Percentiles rank a stretch among this genome's conserved stretches.
Evolutionary conservation across 2,797 vertebrate species (phyloP).

Genomic region (Lacerta bilineata): DNA sequence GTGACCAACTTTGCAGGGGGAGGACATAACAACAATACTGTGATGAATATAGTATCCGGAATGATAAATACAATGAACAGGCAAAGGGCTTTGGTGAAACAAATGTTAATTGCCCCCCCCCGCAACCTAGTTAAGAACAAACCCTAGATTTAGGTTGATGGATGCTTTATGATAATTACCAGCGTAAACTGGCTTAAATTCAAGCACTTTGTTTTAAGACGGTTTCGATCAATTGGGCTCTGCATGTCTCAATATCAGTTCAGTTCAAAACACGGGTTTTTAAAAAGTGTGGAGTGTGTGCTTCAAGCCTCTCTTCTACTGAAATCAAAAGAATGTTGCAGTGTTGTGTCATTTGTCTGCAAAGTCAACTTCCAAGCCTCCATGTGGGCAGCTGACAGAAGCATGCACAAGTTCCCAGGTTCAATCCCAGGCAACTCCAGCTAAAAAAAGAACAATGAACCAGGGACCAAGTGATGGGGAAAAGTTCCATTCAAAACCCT

Average conservation of each 20-base stretch:
- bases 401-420: not conserved
- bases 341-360: no score
- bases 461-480: not conserved
- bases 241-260: not conserved
- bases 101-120: slow-evolving; percentile 45
- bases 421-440: not conserved
- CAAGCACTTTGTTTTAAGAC: not conserved
- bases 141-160: slow-evolving; percentile 1
- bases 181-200: not conserved
- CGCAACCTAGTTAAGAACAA: slow-evolving; percentile 42
- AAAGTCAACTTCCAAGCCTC: not conserved
- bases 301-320: not conserved
- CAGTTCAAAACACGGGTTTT: not conserved
- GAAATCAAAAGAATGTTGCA: not conserved
- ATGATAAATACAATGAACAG: slow-evolving; percentile 60
- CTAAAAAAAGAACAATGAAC: not conserved
- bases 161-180: not conserved
- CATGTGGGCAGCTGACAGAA: not conserved
- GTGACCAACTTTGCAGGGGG: not conserved
- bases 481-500: not conserved
- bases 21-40: not conserved
- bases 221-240: not conserved
- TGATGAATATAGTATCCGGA: slow-evolving; percentile 14
- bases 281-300: not conserved
- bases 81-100: slow-evolving; percentile 62